Conservation (phyloP, 2,888 invertebrate species). For the Apoda limacodes region DNA sequence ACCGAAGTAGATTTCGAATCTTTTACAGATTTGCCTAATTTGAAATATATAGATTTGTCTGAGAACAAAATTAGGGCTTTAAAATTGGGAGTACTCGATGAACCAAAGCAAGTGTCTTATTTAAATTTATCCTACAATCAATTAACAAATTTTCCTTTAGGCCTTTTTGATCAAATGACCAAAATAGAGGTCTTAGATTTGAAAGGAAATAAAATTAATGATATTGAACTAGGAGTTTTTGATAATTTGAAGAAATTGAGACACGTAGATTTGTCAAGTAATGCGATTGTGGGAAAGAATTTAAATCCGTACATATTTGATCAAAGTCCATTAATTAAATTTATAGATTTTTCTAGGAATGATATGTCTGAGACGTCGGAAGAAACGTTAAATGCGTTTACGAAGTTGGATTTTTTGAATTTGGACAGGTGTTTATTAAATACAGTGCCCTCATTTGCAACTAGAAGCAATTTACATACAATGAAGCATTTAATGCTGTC, state of each 20-base stretch:
- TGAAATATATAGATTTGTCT: constrained; percentile 36
- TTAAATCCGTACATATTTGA: constrained; percentile 31
- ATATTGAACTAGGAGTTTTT: constrained; percentile 31
- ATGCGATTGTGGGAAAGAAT: constrained; percentile 28
- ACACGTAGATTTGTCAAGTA: constrained; percentile 36
- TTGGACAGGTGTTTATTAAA: constrained; percentile 34
- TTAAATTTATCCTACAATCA: constrained; percentile 37
- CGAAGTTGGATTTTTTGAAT: constrained; percentile 28
- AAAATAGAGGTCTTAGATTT: constrained; percentile 35
- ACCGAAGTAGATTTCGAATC: constrained; percentile 23
- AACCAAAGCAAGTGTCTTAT: constrained; percentile 24
- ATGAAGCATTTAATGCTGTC: constrained; percentile 38
- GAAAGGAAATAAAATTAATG: constrained; percentile 29
- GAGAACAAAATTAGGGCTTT: constrained; percentile 32
- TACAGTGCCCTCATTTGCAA: constrained; percentile 38
- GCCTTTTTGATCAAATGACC: constrained; percentile 34
- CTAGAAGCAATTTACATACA: constrained; percentile 31
- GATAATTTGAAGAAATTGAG: constrained; percentile 29
- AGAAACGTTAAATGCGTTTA: constrained; percentile 28
- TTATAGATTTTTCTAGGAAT: constrained; percentile 38
- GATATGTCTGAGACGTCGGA: constrained; percentile 32
- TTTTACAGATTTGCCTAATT: constrained; percentile 21
- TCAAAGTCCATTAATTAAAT: constrained; percentile 23
- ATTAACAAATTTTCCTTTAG: constrained; percentile 30
- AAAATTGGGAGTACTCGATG: constrained; percentile 34